Evolutionary conservation across 2,888 invertebrate species (phyloP).

Genomic region (Cordilura impudica): DNA sequence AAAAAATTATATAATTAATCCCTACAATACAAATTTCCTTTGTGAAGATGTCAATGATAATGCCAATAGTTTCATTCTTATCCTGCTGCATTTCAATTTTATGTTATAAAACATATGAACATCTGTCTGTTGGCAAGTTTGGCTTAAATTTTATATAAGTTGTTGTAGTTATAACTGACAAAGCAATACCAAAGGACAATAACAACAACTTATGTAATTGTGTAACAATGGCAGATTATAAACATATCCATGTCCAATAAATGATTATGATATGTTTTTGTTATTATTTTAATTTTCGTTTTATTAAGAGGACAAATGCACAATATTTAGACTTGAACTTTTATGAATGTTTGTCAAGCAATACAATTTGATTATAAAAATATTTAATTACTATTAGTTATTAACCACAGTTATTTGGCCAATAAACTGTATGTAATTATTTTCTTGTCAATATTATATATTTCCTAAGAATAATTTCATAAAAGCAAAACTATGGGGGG

Average conservation of each 20-base stretch:
- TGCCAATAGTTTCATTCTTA: constrained; percentile 48
- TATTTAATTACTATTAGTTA: neutral
- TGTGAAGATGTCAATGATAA: constrained; percentile 31
- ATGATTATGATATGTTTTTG: constrained; percentile 18
- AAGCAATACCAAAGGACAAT: constrained; percentile 10
- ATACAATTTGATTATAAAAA: neutral
- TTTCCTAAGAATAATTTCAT: too few relatives aligned
- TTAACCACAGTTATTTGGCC: too few relatives aligned
- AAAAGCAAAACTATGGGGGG: too few relatives aligned
- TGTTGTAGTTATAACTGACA: neutral
- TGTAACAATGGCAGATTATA: constrained; percentile 22
- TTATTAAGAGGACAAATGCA: neutral
- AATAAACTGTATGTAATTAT: too few relatives aligned
- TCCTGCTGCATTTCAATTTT: constrained; percentile 5
- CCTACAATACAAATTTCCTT: neutral
- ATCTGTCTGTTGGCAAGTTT: constrained; percentile 13
- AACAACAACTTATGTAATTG: constrained; percentile 12
- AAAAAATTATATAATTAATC: too few relatives aligned
- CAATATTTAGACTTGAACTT: neutral
- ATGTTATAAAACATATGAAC: constrained; percentile 1
- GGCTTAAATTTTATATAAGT: neutral
- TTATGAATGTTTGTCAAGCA: neutral
- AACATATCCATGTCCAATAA: constrained; percentile 4
- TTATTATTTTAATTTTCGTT: too few relatives aligned
- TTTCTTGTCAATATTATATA: too few relatives aligned